These are phyloP conservation scores for Grammatotria lemairii DNA, from an alignment of 2,113 vertebrate species.

Conservation along the genomic window DNA sequence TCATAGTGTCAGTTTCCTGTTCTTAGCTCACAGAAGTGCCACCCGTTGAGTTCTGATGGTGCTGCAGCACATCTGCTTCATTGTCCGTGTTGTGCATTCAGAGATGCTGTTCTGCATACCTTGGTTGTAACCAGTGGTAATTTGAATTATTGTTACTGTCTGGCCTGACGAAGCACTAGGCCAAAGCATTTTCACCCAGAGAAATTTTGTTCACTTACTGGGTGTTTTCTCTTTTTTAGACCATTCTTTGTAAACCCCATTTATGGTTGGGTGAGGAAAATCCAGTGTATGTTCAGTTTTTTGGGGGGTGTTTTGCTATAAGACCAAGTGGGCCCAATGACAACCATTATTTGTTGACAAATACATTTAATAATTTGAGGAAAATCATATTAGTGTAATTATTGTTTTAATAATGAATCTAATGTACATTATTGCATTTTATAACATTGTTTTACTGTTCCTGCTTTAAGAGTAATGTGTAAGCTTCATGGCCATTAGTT, in stretches of 20 bases:
- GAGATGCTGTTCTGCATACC: background rate
- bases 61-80: background rate
- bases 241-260: background rate
- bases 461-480: background rate
- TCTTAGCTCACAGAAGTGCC: background rate
- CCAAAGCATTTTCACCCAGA: background rate
- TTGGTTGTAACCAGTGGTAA: background rate
- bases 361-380: background rate
- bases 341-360: background rate
- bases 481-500: background rate
- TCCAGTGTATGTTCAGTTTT: background rate
- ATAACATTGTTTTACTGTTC: background rate
- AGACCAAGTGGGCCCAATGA: background rate
- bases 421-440: background rate
- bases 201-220: background rate
- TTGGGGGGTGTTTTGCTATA: background rate
- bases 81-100: background rate
- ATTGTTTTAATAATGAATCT: background rate
- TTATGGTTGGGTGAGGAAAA: background rate
- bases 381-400: background rate
- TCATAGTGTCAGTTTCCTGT: background rate
- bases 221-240: background rate
- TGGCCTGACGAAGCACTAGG: background rate
- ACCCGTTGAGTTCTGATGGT: background rate
- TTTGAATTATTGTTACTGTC: background rate